Evolutionary conservation across 1,140 invertebrate species (phyloP), one percentile per base, ranked within the genome.

Genomic region (Alviniconcha marisindica): DNA sequence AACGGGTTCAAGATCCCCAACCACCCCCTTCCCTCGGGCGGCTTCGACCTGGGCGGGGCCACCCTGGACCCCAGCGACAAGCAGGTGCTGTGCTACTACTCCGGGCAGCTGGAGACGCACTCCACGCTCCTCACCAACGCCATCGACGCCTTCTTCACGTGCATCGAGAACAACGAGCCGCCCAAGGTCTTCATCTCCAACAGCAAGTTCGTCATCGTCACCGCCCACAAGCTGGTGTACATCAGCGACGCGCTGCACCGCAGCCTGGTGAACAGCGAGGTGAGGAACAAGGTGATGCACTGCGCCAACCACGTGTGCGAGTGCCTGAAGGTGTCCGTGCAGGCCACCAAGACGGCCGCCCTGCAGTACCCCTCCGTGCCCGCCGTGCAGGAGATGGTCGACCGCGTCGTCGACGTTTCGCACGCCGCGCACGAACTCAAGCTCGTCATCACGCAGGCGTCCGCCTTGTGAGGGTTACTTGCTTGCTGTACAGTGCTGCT

Each of bases 331-430:
- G 94, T 95, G 28, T 97, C 96, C 10, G 97, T 98, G 0, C 94
- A 95, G 18, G 97, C 97, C 89, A 98, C 97, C 0, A 98, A 98
- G 93, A 96, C 95, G 85, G 97, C 97, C 1, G 97, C 97, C 2
- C 94, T 97, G 60, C 96, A 97, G 92, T 98, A 98, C 91, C 97
- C 97, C 0, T 97, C 96, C 88, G 97, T 97, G 1, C 95, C 95
- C 31, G 97, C 97, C 0, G 97, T 98, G 0, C 97, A 97, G 87
- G 97, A 97, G 85, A 99, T 99, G 97, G 97, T 98, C 0, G 97
- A 98, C 91, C 95, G 96, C 18, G 96, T 98, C 31, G 95, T 96
- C 18, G 96, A 96, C 90, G 96, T 97, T 33, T 97, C 96, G 0
- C 95, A 96, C 90, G 93, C 96, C 80, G 96, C 96, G 0, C 95